phyloP scores from a whole-genome alignment of 2,113 vertebrate genomes.

The Rhinichthys klamathensis region DNA sequence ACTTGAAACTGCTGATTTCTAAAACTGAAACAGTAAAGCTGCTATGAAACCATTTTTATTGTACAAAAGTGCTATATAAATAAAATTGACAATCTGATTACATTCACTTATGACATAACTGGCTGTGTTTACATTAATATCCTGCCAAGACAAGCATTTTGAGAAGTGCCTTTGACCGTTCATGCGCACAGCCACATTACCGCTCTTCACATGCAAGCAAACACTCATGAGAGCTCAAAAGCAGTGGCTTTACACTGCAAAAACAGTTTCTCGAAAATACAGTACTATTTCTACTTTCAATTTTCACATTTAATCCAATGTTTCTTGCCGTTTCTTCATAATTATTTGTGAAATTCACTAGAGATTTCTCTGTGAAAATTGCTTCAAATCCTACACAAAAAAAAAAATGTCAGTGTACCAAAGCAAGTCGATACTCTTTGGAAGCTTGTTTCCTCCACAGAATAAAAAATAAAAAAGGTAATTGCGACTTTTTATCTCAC shows the following conservation, averaged over 20 bases:
- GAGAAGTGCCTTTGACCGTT: neutral
- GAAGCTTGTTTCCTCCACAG: no score
- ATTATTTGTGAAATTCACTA: neutral
- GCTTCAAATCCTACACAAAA: neutral
- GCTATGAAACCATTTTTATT: neutral
- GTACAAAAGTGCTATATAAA: slow-evolving; percentile 6
- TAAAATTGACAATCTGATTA: neutral
- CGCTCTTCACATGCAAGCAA: slow-evolving; percentile 1
- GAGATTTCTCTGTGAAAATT: neutral
- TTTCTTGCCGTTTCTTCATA: neutral
- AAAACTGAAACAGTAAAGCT: neutral
- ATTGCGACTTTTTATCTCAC: no score
- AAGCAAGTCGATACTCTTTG: neutral
- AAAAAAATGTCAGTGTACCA: neutral
- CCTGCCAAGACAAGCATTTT: slow-evolving; percentile 20
- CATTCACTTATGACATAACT: neutral
- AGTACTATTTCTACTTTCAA: neutral
- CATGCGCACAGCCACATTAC: neutral
- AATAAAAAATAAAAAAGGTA: no score
- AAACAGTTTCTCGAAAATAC: neutral
- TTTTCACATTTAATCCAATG: neutral
- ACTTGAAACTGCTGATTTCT: neutral
- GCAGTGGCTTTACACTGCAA: neutral
- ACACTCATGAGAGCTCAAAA: neutral
- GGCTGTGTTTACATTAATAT: neutral